These are phyloP conservation scores for Whitmania pigra DNA, from an alignment of 1,140 invertebrate species.

Conservation along the genomic window DNA sequence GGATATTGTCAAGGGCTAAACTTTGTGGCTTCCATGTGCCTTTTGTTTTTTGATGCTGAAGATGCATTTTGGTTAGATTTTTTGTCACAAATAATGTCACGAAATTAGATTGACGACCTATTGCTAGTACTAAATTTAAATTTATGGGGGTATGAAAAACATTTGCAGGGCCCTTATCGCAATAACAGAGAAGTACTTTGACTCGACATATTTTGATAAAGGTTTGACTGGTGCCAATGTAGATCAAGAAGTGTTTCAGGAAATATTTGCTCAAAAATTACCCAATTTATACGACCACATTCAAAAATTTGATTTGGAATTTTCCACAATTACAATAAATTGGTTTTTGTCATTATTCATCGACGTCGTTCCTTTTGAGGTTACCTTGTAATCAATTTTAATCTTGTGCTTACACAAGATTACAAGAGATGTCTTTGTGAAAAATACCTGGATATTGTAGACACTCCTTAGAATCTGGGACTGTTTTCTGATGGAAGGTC, in stretches of 20 bases:
- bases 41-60: constrained; percentile 46
- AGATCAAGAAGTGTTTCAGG: constrained; percentile 46
- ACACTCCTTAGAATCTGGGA: constrained; percentile 46
- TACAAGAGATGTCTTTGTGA: no score
- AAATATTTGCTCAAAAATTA: constrained; percentile 42
- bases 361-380: constrained; percentile 47
- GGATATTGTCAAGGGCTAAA: constrained; percentile 51
- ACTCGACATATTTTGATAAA: constrained; percentile 45
- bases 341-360: constrained; percentile 50
- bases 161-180: constrained; percentile 42
- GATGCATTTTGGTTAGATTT: constrained; percentile 46
- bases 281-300: constrained; percentile 42
- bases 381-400: constrained; percentile 28
- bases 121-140: neutral
- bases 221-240: constrained; percentile 47
- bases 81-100: neutral
- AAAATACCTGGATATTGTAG: constrained; percentile 39
- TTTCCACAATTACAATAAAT: constrained; percentile 47
- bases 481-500: constrained; percentile 41
- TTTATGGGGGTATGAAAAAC: neutral
- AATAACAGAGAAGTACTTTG: constrained; percentile 45
- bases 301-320: constrained; percentile 44
- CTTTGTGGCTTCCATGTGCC: constrained; percentile 46
- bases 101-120: neutral
- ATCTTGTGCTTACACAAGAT: no score